Evolutionary conservation across 2,113 vertebrate genomes (phyloP).

Genomic region (Calidris pugnax): DNA sequence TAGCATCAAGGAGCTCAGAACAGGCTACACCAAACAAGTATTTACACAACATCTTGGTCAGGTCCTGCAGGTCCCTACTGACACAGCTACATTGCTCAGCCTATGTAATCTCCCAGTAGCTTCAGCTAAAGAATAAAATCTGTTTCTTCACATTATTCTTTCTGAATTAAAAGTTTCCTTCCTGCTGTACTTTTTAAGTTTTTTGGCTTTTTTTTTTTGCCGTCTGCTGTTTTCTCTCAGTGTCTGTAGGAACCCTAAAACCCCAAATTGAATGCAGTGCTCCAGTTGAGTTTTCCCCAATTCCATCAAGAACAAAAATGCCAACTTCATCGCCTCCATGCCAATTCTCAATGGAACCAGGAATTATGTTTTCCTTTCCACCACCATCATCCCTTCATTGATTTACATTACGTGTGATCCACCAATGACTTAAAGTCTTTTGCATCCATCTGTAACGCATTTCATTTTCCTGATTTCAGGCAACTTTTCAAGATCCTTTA

Average conservation of each 20-base stretch:
- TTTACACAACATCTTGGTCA: neutral
- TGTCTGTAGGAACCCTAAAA: neutral
- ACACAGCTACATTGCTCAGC: neutral
- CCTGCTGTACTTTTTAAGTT: neutral
- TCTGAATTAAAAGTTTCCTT: neutral
- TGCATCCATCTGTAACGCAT: neutral
- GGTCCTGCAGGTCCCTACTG: neutral
- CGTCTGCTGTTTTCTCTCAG: neutral
- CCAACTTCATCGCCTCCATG: neutral
- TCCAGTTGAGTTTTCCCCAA: neutral
- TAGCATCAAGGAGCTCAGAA: neutral
- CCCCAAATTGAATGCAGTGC: neutral
- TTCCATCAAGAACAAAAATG: neutral
- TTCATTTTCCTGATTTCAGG: neutral
- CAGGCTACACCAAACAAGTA: neutral
- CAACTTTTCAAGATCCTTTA: neutral
- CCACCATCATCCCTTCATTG: neutral
- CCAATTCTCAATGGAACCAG: neutral
- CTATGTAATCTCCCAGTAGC: neutral
- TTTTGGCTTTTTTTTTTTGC: neutral
- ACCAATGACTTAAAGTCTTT: neutral
- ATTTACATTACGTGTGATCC: accelerated
- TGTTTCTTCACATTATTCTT: neutral
- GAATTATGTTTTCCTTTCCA: neutral
- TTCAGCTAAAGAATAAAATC: neutral